Percentiles rank a stretch among this genome's conserved stretches.
Conservation (phyloP, 2,888 invertebrate genomes). For the Pammene aurita region DNA sequence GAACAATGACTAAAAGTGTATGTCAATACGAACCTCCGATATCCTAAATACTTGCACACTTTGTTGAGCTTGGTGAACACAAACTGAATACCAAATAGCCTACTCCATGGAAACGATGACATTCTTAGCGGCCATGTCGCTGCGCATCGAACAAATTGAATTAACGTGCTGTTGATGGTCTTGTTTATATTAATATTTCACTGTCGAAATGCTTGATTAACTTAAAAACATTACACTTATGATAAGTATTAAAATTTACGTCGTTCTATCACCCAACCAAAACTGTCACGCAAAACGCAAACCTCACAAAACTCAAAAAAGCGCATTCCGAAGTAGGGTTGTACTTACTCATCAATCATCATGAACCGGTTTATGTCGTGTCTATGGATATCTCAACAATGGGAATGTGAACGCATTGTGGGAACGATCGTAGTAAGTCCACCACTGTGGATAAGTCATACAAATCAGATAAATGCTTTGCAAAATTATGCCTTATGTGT, state of each 20-base stretch:
- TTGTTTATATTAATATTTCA: slow-evolving; percentile 35
- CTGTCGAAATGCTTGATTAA: slow-evolving; percentile 13
- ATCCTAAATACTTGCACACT: slow-evolving; percentile 46
- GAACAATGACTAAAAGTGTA: slow-evolving; percentile 54
- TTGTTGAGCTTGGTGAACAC: slow-evolving; percentile 54
- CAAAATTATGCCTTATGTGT: neutral
- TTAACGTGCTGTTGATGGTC: slow-evolving; percentile 58
- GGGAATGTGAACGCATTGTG: neutral
- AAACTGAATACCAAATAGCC: slow-evolving; percentile 68
- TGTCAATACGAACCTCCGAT: slow-evolving; percentile 52
- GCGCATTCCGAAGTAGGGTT: slow-evolving; percentile 39
- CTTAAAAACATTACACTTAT: slow-evolving; percentile 24
- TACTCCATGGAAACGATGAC: slow-evolving; percentile 56
- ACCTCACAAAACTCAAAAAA: slow-evolving; percentile 41
- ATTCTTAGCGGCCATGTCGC: slow-evolving; percentile 65
- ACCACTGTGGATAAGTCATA: neutral
- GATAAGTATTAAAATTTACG: slow-evolving; percentile 21
- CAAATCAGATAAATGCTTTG: neutral
- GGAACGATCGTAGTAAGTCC: neutral
- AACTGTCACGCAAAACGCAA: slow-evolving; percentile 42
- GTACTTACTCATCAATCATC: slow-evolving; percentile 3
- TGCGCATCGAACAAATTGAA: slow-evolving; percentile 65
- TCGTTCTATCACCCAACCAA: slow-evolving; percentile 35
- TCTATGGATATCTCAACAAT: slow-evolving; percentile 22
- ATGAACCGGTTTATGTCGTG: slow-evolving; percentile 21